These are phyloP conservation scores for Coenonympha arcania DNA, from an alignment of 2,888 invertebrate species.

Conservation along the genomic window DNA sequence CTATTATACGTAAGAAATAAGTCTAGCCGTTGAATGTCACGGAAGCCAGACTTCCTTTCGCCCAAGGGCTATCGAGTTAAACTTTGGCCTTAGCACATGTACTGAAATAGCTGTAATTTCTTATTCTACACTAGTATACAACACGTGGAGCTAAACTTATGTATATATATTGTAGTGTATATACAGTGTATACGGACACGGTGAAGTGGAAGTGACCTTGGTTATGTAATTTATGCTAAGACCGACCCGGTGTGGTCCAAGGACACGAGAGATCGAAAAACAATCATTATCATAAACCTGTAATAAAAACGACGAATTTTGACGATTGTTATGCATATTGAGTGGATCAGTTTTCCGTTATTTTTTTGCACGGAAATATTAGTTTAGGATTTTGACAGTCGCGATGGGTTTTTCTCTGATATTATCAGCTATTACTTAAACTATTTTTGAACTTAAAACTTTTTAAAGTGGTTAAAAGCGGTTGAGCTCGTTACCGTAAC, in stretches of 20 bases:
- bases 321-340: neutral
- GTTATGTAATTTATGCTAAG: constrained; percentile 57
- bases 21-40: constrained; percentile 5
- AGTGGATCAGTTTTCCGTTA: neutral
- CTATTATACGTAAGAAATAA: too few species aligned
- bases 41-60: neutral
- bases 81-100: constrained; percentile 29
- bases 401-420: too few species aligned
- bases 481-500: too few species aligned
- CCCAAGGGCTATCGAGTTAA: constrained; percentile 18
- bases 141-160: too few species aligned
- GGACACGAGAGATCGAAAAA: constrained; percentile 28
- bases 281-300: constrained; percentile 27
- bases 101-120: constrained; percentile 54
- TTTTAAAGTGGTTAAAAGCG: too few species aligned
- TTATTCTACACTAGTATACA: constrained; percentile 36
- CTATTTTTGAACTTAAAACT: too few species aligned
- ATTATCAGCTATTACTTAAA: too few species aligned
- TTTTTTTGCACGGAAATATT: too few species aligned
- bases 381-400: too few species aligned
- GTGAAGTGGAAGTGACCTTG: constrained; percentile 56
- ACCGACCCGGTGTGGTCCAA: constrained; percentile 53
- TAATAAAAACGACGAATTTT: constrained; percentile 5
- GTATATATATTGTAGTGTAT: too few species aligned
- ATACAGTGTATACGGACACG: constrained; percentile 44